Conservation (phyloP, 2,797 vertebrate genomes). For the Novumbra hubbsi region DNA sequence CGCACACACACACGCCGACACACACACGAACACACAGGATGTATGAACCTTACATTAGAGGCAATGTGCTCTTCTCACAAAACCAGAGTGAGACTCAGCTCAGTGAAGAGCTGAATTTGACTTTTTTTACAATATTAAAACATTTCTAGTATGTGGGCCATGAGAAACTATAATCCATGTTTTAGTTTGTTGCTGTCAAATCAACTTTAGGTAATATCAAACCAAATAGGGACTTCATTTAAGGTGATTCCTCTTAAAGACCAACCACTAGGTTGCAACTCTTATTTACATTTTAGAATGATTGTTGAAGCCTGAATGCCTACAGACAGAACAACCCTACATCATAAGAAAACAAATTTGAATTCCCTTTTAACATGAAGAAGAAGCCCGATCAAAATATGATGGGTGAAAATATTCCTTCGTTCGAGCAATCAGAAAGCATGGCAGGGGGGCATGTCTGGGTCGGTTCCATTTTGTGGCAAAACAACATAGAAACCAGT, state of each 20-base stretch:
- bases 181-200: no score
- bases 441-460: slow-evolving; percentile 23
- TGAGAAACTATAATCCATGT: no score
- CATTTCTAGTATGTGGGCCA: no score
- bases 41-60: not conserved
- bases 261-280: no score
- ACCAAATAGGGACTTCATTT: no score
- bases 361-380: slow-evolving; percentile 21
- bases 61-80: not conserved
- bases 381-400: slow-evolving; percentile 44
- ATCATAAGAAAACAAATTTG: no score
- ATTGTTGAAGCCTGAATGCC: no score
- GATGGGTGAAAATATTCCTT: slow-evolving; percentile 41
- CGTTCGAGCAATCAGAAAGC: slow-evolving; percentile 20
- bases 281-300: no score
- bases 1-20: not conserved
- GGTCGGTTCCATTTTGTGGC: slow-evolving; percentile 19
- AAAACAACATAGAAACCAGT: slow-evolving; percentile 6
- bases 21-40: not conserved
- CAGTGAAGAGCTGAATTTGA: slow-evolving; percentile 13
- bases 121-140: no score
- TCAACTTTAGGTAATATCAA: no score
- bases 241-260: no score
- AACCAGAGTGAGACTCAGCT: slow-evolving; percentile 7
- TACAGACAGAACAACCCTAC: no score